Base-by-base conservation (phyloP, 2,888 invertebrate species). In the Drosophila ochracea region DNA sequence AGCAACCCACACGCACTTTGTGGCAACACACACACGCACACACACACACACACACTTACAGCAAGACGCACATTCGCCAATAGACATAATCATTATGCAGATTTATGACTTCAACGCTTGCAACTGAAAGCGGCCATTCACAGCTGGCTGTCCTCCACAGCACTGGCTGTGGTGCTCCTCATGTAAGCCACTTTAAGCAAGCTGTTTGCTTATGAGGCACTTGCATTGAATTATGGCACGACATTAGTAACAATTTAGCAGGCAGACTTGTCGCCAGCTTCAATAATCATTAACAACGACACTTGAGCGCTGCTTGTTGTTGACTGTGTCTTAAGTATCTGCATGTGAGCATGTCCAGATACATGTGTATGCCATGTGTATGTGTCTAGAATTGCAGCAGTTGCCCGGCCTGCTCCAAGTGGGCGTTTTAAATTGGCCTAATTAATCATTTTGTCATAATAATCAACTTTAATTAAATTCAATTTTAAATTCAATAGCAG, bases 101-200 rank as follows among this genome's bases (percentile, higher is more conserved):
- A 87, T 87, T 87, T 90, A 87, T 89, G 86, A 76, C 89, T 89
- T 90, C 87, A 86, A 86, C 86, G 90, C 89, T 89, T 87, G 87
- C 76, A 78, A 86, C 73, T 89, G 91, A 89, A 82, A 80, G 82
- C 70, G 55, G 16, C 41, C 49, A 60, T 53, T 37, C 37, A 35
- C 25, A 39, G 19, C 30, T 54, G 25, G 7, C 55, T 19, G 16
- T 10, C 19, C 21, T 30, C 16, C 50, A 1, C 49, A 31, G 31
- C 31, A 31, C 9, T 9, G 41, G 25, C 35, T n/a, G 25, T 7
- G 37, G 30, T 7, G 41, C 53, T 50, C 28, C 7, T 69, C 52
- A 3, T 3, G 7, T 35, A 28, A 49, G 37, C n/a, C 39, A 52
- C 73, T 78, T 76, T 88, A 88, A 90, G 80, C 84, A 70, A 90